These are phyloP conservation scores for Brachymystax lenok DNA, from an alignment of 2,797 vertebrate genomes.

Conservation along the genomic window DNA sequence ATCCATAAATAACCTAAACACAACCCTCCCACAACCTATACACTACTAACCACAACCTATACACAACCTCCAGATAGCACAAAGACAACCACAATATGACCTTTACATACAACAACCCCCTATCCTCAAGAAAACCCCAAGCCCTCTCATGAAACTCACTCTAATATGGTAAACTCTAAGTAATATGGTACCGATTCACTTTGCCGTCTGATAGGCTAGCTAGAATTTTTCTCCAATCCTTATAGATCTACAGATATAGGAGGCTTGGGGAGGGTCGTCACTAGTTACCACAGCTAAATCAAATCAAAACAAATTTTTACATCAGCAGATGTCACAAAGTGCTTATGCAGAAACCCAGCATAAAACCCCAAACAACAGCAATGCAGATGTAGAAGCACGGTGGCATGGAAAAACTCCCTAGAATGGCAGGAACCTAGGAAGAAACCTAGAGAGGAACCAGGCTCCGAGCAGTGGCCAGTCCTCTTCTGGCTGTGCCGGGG, in stretches of 20 bases:
- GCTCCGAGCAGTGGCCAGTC: no score
- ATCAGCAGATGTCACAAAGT: no score
- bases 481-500: no score
- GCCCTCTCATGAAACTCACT: background rate
- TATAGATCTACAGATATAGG: background rate
- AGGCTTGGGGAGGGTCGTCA: no score
- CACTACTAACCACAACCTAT: conserved; percentile 22
- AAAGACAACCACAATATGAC: conserved; percentile 14
- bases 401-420: no score
- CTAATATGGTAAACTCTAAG: background rate
- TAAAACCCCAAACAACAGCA: no score
- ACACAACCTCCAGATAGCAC: conserved; percentile 21
- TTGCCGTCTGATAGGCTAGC: background rate
- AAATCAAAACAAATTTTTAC: no score
- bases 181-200: background rate
- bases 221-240: background rate
- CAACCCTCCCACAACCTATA: conserved; percentile 6
- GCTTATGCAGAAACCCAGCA: no score
- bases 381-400: no score
- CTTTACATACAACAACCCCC: conserved; percentile 11
- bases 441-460: no score
- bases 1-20: conserved; percentile 23
- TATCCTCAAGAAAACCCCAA: background rate
- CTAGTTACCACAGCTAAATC: no score
- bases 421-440: no score